Percentiles rank a stretch among this genome's conserved stretches.
Conservation (phyloP, 2,113 vertebrate genomes). For the Carassius gibelio region DNA sequence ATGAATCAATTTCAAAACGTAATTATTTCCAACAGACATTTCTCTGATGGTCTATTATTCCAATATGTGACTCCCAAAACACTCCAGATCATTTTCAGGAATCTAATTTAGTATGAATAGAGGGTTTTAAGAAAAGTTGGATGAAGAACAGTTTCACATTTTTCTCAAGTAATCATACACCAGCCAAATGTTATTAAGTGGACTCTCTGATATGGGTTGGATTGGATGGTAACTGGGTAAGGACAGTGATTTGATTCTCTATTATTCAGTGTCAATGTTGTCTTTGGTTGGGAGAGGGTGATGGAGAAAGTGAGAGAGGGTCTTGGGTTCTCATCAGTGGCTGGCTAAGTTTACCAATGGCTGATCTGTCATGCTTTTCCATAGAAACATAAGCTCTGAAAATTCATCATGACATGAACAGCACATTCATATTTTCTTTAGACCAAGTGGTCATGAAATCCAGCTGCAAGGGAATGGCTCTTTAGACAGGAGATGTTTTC, state of each 20-base stretch:
- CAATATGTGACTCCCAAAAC: background rate
- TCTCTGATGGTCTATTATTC: background rate
- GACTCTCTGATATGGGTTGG: background rate
- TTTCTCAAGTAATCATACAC: constrained; percentile 7
- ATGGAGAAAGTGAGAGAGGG: background rate
- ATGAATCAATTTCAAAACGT: background rate
- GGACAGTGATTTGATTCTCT: background rate
- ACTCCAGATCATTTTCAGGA: background rate
- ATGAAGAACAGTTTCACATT: background rate
- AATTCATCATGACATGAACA: constrained; percentile 43
- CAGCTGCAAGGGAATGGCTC: constrained; percentile 29
- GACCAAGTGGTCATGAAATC: constrained; percentile 32
- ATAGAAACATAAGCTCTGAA: constrained; percentile 36
- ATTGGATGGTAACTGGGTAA: background rate
- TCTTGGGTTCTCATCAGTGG: constrained; percentile 14
- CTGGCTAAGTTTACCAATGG: constrained; percentile 59
- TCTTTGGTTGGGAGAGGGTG: background rate
- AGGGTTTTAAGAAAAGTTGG: constrained; percentile 22
- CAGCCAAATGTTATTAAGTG: background rate
- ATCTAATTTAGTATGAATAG: background rate
- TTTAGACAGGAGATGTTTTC: constrained; percentile 1
- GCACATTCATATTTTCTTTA: constrained; percentile 59
- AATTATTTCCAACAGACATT: background rate
- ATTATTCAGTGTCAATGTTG: background rate
- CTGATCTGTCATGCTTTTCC: constrained; percentile 32